These are phyloP conservation scores for Mus spretus DNA, from an alignment of 2,797 vertebrate genomes.

Conservation along the genomic window DNA sequence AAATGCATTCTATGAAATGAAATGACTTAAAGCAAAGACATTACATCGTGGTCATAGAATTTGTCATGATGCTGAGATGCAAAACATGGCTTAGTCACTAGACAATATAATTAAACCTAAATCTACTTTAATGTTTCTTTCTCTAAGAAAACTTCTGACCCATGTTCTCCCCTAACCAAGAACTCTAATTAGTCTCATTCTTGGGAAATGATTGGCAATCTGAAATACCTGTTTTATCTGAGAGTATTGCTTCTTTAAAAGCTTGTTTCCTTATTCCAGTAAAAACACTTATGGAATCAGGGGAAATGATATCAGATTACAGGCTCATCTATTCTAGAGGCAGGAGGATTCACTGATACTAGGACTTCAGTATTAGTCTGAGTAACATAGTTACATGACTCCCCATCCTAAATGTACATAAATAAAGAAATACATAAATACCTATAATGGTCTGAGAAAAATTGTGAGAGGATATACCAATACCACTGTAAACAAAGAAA, in stretches of 20 bases:
- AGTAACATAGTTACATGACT: neutral
- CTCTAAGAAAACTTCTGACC: neutral
- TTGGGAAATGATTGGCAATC: neutral
- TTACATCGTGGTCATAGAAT: neutral
- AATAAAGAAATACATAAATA: neutral
- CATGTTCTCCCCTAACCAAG: neutral
- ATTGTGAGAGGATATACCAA: neutral
- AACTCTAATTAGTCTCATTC: neutral
- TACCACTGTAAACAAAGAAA: neutral
- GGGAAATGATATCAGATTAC: neutral
- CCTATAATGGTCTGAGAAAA: neutral
- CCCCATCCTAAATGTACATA: neutral
- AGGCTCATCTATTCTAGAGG: neutral
- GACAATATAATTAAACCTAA: neutral
- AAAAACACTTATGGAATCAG: neutral
- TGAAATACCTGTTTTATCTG: neutral
- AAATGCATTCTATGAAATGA: neutral
- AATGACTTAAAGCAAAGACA: neutral
- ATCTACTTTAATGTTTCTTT: neutral
- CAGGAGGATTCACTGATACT: neutral
- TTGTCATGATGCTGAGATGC: neutral
- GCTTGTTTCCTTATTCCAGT: neutral
- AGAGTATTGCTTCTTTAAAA: neutral
- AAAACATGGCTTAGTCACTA: neutral
- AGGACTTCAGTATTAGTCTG: neutral